Evolutionary conservation across 2,797 vertebrate genomes (phyloP).

Genomic region (Mastacembelus armatus): DNA sequence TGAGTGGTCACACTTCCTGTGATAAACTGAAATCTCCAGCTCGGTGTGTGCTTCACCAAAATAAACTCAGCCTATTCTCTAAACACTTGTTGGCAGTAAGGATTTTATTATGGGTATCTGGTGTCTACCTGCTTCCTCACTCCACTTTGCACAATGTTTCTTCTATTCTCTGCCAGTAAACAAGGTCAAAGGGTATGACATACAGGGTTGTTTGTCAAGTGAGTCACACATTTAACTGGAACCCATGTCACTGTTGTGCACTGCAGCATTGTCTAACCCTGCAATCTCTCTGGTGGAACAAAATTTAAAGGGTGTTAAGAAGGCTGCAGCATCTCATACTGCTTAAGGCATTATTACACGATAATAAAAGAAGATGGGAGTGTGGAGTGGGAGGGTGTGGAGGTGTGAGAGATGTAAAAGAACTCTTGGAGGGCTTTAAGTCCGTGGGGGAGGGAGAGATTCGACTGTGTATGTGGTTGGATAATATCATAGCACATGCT

Average conservation of each 20-base stretch:
- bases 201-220: conserved; percentile 23
- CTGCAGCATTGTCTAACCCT: conserved; percentile 12
- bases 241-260: conserved; percentile 24
- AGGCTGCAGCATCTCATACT: conserved; percentile 5
- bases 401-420: conserved; percentile 35
- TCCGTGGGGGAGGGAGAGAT: conserved; percentile 25
- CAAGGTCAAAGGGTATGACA: conserved; percentile 52
- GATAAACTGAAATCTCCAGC: conserved; percentile 16
- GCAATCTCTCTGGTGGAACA: background rate
- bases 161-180: conserved; percentile 47
- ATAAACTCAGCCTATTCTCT: background rate
- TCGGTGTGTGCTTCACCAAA: background rate
- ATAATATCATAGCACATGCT: background rate
- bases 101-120: conserved; percentile 6
- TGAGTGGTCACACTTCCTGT: conserved; percentile 42
- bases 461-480: background rate
- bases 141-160: conserved; percentile 16
- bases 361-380: conserved; percentile 42
- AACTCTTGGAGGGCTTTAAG: conserved; percentile 14
- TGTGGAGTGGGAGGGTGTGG: conserved; percentile 18
- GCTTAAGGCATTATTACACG: conserved; percentile 46
- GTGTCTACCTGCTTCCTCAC: conserved; percentile 26
- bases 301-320: background rate
- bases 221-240: conserved; percentile 56
- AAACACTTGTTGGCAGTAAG: background rate